Evolutionary conservation across 2,797 vertebrate genomes (phyloP).

Genomic region (Silurus lanzhouensis): DNA sequence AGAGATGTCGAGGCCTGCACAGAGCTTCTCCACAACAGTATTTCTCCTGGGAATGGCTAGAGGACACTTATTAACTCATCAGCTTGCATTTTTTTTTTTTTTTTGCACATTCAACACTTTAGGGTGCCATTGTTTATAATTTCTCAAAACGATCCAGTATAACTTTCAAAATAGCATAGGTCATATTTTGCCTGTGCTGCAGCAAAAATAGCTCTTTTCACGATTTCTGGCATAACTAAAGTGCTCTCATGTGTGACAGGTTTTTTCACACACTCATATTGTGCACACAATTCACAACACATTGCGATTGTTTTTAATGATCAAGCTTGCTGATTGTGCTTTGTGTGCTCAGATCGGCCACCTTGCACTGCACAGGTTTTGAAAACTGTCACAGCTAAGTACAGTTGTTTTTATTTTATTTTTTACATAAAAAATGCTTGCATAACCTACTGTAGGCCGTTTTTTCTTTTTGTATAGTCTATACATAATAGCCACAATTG

Average conservation of each 20-base stretch:
- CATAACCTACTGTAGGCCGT: not conserved
- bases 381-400: not conserved
- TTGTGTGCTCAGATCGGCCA: not conserved
- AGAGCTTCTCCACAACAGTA: slow-evolving; percentile 5
- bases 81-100: slow-evolving; percentile 24
- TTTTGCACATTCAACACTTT: slow-evolving; percentile 14
- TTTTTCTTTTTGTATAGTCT: not conserved
- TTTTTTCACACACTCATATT: not conserved
- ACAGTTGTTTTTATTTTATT: not conserved
- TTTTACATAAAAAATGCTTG: not conserved
- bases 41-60: slow-evolving; percentile 34
- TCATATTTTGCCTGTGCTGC: not conserved
- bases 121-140: not conserved
- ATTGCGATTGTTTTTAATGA: not conserved
- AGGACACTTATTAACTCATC: slow-evolving; percentile 44
- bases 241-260: slow-evolving; percentile 8
- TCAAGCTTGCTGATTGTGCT: not conserved
- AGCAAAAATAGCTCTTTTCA: not conserved
- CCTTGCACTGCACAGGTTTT: not conserved
- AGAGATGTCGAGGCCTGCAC: not conserved
- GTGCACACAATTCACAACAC: not conserved
- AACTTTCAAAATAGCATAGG: not conserved
- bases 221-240: not conserved
- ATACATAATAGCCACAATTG: not conserved
- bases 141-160: not conserved